Evolutionary conservation across 2,113 vertebrate species (phyloP).

Genomic region (Tychaedon coryphoeus): DNA sequence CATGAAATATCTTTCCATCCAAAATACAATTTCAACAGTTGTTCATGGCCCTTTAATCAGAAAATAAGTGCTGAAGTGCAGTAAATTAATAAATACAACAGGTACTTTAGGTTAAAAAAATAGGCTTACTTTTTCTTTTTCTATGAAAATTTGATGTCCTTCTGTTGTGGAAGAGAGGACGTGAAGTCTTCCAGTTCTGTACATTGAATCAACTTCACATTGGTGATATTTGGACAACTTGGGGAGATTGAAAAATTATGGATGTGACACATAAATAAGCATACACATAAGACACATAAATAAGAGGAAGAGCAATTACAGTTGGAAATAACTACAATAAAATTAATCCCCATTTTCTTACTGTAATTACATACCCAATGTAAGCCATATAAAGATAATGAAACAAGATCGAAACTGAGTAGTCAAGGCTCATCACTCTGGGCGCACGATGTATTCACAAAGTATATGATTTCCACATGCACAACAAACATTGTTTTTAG

Average conservation of each 20-base stretch:
- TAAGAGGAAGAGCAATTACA: neutral
- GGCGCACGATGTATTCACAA: neutral
- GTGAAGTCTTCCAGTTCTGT: neutral
- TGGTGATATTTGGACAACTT: neutral
- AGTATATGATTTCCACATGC: fast-evolving
- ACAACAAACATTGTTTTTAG: neutral
- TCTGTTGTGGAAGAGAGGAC: neutral
- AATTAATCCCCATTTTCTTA: neutral
- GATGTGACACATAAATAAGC: neutral
- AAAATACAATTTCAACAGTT: neutral
- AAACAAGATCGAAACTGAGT: neutral
- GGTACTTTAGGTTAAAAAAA: neutral
- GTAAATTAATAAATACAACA: neutral
- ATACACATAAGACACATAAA: no score
- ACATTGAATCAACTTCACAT: neutral
- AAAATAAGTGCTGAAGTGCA: neutral
- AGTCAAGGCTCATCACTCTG: neutral
- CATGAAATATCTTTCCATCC: neutral
- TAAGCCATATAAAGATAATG: neutral
- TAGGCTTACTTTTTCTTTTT: fast-evolving
- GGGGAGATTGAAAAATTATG: neutral
- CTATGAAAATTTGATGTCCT: neutral
- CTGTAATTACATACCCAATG: neutral
- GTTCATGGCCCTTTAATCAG: neutral
- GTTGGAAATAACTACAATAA: neutral